phyloP scores from a whole-genome alignment of 2,113 vertebrate species.

The Platycercus adscitus region DNA sequence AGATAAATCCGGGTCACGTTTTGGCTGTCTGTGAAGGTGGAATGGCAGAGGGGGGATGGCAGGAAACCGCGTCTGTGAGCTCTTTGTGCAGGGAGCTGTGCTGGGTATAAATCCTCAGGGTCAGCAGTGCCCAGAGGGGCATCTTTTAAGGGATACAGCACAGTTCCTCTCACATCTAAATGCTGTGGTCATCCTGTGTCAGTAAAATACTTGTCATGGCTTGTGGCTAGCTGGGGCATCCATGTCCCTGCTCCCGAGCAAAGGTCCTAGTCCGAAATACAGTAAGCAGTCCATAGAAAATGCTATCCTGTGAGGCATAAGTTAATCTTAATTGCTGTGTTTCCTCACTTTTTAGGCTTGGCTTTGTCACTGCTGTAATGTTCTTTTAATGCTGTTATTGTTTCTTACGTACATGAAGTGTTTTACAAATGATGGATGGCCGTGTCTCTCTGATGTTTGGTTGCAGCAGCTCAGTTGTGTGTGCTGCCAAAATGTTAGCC shows the following conservation, averaged over 20 bases:
- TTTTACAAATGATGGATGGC: constrained; percentile 22
- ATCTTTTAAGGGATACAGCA: not conserved
- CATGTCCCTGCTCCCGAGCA: not conserved
- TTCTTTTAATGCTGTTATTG: constrained; percentile 53
- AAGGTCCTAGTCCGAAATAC: constrained; percentile 48
- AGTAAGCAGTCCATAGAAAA: constrained; percentile 3
- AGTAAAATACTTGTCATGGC: not conserved
- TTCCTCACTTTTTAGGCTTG: constrained; percentile 39
- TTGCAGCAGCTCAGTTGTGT: not conserved
- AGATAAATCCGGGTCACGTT: not conserved
- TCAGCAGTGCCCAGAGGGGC: not conserved
- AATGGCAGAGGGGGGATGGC: not conserved
- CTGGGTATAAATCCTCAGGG: not conserved
- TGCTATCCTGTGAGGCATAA: not conserved
- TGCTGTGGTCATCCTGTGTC: not conserved
- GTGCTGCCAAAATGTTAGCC: not conserved
- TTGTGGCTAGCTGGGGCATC: not conserved
- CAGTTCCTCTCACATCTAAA: not conserved
- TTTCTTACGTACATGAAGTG: constrained; percentile 3
- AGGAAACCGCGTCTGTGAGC: not conserved
- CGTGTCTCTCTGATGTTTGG: constrained; percentile 28
- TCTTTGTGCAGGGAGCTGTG: not conserved
- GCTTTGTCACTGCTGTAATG: constrained; percentile 31
- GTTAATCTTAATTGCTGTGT: constrained; percentile 19
- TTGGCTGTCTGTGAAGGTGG: not conserved